Percentiles rank a stretch among this genome's conserved stretches.
These are phyloP conservation scores for Sitophilus oryzae DNA, from an alignment of 1,140 invertebrate species.

Conservation along the genomic window DNA sequence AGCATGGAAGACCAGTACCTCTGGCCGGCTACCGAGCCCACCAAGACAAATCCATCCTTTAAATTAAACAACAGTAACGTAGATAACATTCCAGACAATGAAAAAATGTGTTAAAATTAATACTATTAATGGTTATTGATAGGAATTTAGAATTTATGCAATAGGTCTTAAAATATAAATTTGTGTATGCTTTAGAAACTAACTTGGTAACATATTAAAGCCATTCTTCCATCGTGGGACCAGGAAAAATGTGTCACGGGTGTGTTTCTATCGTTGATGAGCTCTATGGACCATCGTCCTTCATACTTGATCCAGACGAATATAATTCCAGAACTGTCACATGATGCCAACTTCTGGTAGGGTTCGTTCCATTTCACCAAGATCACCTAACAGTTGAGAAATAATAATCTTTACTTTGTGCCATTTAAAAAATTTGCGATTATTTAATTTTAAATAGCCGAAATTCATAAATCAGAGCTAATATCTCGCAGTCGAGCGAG, in stretches of 20 bases:
- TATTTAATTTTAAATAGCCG: too few relatives aligned
- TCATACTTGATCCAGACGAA: slow-evolving; percentile 99
- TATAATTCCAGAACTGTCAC: slow-evolving; percentile 95
- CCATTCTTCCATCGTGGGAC: slow-evolving; percentile 98
- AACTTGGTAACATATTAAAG: slow-evolving; percentile 94
- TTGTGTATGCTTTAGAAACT: too few relatives aligned
- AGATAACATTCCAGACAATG: too few relatives aligned
- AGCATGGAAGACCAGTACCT: slow-evolving; percentile 98
- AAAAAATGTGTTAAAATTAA: too few relatives aligned
- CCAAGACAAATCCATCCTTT: slow-evolving; percentile 90
- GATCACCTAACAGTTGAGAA: slow-evolving; percentile 89
- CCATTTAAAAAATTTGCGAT: too few relatives aligned
- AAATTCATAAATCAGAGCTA: too few relatives aligned
- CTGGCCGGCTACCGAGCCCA: slow-evolving; percentile 94
- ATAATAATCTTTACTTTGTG: too few relatives aligned
- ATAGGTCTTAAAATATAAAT: too few relatives aligned
- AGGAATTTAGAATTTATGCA: too few relatives aligned
- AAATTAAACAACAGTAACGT: slow-evolving; percentile 1
- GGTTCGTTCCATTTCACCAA: slow-evolving; percentile 98
- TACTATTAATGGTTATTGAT: too few relatives aligned
- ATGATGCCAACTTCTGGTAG: slow-evolving; percentile 96
- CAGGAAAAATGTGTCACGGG: slow-evolving; percentile 96
- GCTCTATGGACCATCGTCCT: slow-evolving; percentile 96
- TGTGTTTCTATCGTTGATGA: slow-evolving; percentile 96
- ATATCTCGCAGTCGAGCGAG: too few relatives aligned